These are phyloP conservation scores for Ennomos quercinarius DNA, from an alignment of 2,888 invertebrate genomes.

Conservation along the genomic window DNA sequence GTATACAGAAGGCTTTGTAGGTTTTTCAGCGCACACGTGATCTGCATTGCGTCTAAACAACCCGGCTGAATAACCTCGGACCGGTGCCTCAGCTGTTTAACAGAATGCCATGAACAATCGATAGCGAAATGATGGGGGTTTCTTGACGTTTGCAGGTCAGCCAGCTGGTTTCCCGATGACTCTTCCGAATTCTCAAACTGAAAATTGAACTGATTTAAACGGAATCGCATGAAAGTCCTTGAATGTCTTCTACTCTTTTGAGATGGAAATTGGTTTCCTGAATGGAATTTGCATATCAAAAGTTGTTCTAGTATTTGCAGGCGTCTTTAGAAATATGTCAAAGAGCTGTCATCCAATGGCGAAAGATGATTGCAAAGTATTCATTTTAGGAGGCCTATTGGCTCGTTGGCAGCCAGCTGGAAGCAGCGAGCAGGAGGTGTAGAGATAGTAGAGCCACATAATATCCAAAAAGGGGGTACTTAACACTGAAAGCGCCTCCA, in stretches of 20 bases:
- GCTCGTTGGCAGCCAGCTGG: constrained; percentile 26
- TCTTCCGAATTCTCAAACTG: constrained; percentile 18
- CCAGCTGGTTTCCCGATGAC: constrained; percentile 23
- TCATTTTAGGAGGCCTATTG: constrained; percentile 19
- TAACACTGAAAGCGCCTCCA: too few relatives aligned
- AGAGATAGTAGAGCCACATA: too few relatives aligned
- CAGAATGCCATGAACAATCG: constrained; percentile 70
- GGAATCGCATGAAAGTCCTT: constrained; percentile 9
- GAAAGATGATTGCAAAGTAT: constrained; percentile 1
- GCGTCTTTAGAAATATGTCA: constrained; percentile 10
- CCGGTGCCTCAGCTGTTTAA: constrained; percentile 75
- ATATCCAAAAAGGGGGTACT: too few relatives aligned
- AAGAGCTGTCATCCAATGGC: constrained; percentile 21
- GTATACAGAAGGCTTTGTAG: constrained; percentile 68
- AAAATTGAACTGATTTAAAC: constrained; percentile 28
- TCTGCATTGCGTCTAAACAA: constrained; percentile 85
- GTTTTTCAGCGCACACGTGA: constrained; percentile 81
- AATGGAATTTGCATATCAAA: not conserved
- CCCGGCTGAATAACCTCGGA: constrained; percentile 77
- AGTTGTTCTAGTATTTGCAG: not conserved
- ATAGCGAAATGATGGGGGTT: constrained; percentile 70
- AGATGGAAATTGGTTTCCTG: constrained; percentile 22
- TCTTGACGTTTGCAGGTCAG: constrained; percentile 45
- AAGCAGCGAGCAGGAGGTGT: not conserved
- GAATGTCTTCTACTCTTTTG: constrained; percentile 11